Base-by-base conservation (phyloP, 2,113 vertebrate species). In the Pyxicephalus adspersus region DNA sequence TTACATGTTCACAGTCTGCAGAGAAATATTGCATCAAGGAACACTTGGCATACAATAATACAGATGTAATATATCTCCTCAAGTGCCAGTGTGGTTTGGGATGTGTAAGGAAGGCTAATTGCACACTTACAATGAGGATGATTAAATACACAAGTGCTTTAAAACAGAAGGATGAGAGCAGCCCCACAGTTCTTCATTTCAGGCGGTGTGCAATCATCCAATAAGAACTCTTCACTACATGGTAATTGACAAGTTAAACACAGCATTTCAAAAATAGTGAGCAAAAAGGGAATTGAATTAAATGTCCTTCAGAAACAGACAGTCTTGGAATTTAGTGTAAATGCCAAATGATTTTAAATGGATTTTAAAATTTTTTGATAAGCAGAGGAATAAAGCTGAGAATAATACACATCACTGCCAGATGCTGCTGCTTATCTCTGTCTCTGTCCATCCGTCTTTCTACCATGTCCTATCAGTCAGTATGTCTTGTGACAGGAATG, bases 121-220 rank as follows among this genome's bases (percentile, higher is more conserved):
- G 68, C 67, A 81, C n/a, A 50, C 67, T 63, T 73, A 81, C 64
- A 81, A 81, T 51, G 54, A 71, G 58, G 38, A 81, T 81, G 78
- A 81, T 73, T 81, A 72, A 81, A 81, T 81, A 81, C 68, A 81
- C 68, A 81, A 72, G 68, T 81, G 68, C 78, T 81, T 51, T 64
- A 81, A 81, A 81, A 73, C 78, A 81, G 67, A 81, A 73, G 68
- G 78, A 80, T 52, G 67, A 81, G 78, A 73, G 61, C 66, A 34
- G 45, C 67, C 78, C 78, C 68, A 73, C 58, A 54, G 78, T 81
- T 81, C 58, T 64, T 61, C 38, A 71, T 60, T 80, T 80, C 57
- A 22, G 68, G 1, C 38, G 73, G 78, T 81, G 58, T 64, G 78
- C 78, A 81, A 81, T 81, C 78, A 73, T 64, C 78, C 58, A 81